Evolutionary conservation across 2,888 invertebrate species (phyloP), one percentile per base, ranked within the genome.

Genomic region (Polyommatus icarus): DNA sequence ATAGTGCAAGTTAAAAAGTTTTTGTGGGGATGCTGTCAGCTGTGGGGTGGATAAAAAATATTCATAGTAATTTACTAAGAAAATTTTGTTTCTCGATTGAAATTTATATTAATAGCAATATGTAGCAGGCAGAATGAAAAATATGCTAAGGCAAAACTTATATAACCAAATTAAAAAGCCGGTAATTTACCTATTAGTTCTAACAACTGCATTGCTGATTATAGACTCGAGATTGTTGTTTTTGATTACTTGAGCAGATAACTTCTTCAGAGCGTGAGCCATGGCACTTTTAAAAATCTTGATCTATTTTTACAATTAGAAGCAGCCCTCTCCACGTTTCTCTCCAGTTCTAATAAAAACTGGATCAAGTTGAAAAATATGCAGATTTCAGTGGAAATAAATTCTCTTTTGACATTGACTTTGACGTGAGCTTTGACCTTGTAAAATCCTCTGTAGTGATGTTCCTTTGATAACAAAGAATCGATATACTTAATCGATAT

Each of bases 171-270:
- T 83, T 81, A 84, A 81, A 83, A 83, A 76, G 85, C 89, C 91
- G 89, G 90, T 85, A 82, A 78, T 76, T 80, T 89, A 93, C 93
- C 93, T 91, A 84, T 85, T 88, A 32, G 90, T 87, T 80, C 92
- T 86, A 76, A 87, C 77, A 57, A 87, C 85, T 75, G 84, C 83
- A 76, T 84, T 84, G 77, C 85, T 83, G 76, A 87, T 80, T 78
- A 85, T 77, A 76, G 82, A 80, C 79, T 92, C 92, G 80, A 88
- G 88, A 88, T 89, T 87, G 80, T 87, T 89, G 79, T 85, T 88
- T 85, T 88, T 89, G 46, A 93, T 82, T 82, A 90, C 88, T 85
- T 90, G 89, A 75, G 85, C 84, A 20, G 90, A 82, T 79, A 92
- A 82, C 82, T 90, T 91, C 81, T 88, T 87, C 81, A 93, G 81